A percentile compares a stretch with the other conserved stretches of the same genome.
These are phyloP conservation scores for Holotrichia oblita DNA, from an alignment of 1,140 invertebrate genomes.

Conservation along the genomic window DNA sequence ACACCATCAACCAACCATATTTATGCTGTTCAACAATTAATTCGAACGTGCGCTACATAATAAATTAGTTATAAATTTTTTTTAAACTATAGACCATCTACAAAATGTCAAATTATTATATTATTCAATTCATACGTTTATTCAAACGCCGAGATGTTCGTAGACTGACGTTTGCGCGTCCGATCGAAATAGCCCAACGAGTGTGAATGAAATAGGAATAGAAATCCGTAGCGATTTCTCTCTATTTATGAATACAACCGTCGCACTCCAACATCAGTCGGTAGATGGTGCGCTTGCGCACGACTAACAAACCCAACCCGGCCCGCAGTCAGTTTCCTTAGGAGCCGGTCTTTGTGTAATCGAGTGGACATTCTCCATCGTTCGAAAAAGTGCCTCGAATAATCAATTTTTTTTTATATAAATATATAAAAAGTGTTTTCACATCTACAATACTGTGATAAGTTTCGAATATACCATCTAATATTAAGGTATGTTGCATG, in stretches of 20 bases:
- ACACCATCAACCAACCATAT: neutral
- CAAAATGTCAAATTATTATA: neutral
- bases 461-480: neutral
- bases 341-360: conserved; percentile 32
- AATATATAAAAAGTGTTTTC: conserved; percentile 16
- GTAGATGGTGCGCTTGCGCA: conserved; percentile 13
- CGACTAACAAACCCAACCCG: neutral
- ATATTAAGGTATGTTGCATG: neutral
- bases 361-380: conserved; percentile 21
- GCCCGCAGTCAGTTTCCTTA: conserved; percentile 23
- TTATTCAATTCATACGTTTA: neutral
- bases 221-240: neutral
- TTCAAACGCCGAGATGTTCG: neutral
- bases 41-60: neutral
- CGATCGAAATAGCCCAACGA: neutral
- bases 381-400: conserved; percentile 31
- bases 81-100: neutral
- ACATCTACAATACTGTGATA: neutral
- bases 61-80: neutral
- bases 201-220: neutral
- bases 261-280: neutral
- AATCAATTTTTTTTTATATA: neutral
- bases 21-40: neutral
- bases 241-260: conserved; percentile 1
- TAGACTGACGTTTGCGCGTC: neutral